Evolutionary conservation across 2,888 invertebrate species (phyloP), one percentile per base, ranked within the genome.

Genomic region (Chymomyza fuscimana): DNA sequence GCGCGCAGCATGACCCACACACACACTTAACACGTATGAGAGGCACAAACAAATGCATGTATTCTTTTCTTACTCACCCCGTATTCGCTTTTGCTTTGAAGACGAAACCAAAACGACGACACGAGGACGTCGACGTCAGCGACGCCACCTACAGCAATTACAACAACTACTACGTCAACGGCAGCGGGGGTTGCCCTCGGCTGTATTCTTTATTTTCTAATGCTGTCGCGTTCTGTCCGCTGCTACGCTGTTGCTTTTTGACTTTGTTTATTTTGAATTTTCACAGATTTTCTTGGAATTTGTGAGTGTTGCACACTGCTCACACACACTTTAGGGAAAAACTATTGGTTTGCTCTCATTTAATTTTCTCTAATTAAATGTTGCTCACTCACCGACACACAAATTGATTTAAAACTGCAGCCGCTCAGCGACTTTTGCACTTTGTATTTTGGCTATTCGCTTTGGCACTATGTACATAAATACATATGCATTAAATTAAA

Each of bases 221-320:
- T 61, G 22, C 36, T 63, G 4, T 63, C 58, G 32, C 32, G 6
- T 32, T 32, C 32, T 32, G 32, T 4, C 7, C 32, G 32, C 64
- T 19, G 50, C 36, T 61, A 50, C 61, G 56, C 54, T 66, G 60
- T 60, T 70, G 58, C 46, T 63, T 46, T 68, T 74, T 69, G 66
- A 74, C 80, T 54, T 80, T 74, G 79, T 80, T 85, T 86, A 82
- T 85, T 77, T 82, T 79, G 82, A 85, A 85, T 81, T 84, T 82
- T 77, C 73, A 83, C 71, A 66, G 73, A 78, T 74, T 83, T 82
- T 80, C 83, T 80, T 73, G 76, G 76, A 80, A 82, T 80, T 78
- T 63, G 67, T 75, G 16, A 50, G n/a, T 25, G 22, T n/a, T 15
- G 16, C 22, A 65, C 59, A 61, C 51, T 7, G 9, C 32, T 32